These are phyloP conservation scores for Acanthococcus lagerstroemiae DNA, from an alignment of 2,888 invertebrate genomes.

Conservation along the genomic window DNA sequence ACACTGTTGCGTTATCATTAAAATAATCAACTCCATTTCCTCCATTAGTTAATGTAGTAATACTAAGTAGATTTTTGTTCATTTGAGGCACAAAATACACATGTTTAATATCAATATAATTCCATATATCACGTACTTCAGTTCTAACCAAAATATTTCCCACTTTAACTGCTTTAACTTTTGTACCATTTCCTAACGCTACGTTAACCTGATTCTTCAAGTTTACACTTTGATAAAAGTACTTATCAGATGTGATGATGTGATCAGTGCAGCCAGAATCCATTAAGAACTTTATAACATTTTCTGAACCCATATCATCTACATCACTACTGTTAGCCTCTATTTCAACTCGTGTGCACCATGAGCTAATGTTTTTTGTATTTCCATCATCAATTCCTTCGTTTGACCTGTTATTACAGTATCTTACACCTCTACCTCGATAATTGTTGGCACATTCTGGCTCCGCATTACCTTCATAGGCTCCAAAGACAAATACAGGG, in stretches of 20 bases:
- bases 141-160: conserved; percentile 9
- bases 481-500: too few relatives aligned
- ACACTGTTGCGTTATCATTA: background rate
- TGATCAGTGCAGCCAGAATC: conserved; percentile 34
- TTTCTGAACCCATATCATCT: too few relatives aligned
- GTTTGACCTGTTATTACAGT: too few relatives aligned
- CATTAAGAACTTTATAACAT: too few relatives aligned
- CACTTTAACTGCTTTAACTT: conserved; percentile 32
- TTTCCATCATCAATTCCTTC: too few relatives aligned
- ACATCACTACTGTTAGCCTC: too few relatives aligned
- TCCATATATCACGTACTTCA: background rate
- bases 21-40: background rate
- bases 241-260: conserved; percentile 31
- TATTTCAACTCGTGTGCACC: too few relatives aligned
- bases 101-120: background rate
- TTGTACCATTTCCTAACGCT: conserved; percentile 31
- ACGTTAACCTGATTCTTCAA: conserved; percentile 33
- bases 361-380: too few relatives aligned
- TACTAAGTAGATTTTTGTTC: background rate
- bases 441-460: too few relatives aligned
- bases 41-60: background rate
- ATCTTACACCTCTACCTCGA: too few relatives aligned
- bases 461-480: too few relatives aligned
- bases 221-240: conserved; percentile 26
- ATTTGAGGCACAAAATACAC: background rate